Evolutionary conservation across 2,888 invertebrate genomes (phyloP), one percentile per base, ranked within the genome.

Genomic region (Aricia artaxerxes): DNA sequence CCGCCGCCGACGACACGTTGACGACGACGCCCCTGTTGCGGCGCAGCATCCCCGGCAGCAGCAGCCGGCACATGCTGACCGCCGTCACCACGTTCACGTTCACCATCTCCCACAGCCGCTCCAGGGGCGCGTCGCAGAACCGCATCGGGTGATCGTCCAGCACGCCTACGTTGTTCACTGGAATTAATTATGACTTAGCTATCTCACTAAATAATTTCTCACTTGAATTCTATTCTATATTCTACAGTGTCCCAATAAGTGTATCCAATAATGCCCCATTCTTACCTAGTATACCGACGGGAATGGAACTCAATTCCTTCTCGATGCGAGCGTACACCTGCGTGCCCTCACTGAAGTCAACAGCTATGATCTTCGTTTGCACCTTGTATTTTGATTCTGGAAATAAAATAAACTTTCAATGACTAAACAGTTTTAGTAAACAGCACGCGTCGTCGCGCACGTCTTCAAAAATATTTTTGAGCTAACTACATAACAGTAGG

Each of bases 51-150:
- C 96, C 96, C 0, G 96, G 96, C 83, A 98, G 94, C 69, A 98
- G 92, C 86, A 97, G 92, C 80, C 97, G 95, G 6, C 97, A 97
- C 97, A 98, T 96, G 90, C 97, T 92, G 0, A 98, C 98, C 35
- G 97, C 97, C 0, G 98, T 97, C 0, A 97, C 97, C 4, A 98
- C 95, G 89, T 98, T 98, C 13, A 98, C 96, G 87, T 97, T 97
- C 82, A 98, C 96, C 79, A 98, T 94, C 86, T 97, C 97, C 97
- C 97, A 97, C 3, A 75, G 11, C 75, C 35, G 69, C 69, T 69
- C 35, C 38, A 35, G 16, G 13, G 11, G 13, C 35, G 35, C 35
- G 69, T 69, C 69, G 35, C 69, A 69, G 13, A 69, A 69, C 69
- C 35, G 35, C 69, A 69, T 69, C 16, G 69, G 69, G 16, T 35